Conservation (phyloP, 2,888 invertebrate genomes). For the Archaeoteleia sp. region DNA sequence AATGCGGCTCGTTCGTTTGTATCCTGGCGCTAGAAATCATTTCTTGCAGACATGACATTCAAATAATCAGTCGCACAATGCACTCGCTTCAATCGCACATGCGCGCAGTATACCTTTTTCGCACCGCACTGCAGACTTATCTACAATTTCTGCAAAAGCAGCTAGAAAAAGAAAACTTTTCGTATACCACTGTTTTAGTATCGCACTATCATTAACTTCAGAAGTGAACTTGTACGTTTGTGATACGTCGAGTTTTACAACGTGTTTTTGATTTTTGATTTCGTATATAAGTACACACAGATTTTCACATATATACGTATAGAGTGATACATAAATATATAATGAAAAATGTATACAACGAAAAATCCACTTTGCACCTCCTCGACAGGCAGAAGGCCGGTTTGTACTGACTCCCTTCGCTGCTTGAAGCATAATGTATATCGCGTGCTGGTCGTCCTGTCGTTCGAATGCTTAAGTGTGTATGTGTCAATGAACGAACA, state of each 20-base stretch:
- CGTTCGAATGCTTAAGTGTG: conserved; percentile 41
- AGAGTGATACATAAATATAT: too few species aligned
- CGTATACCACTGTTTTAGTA: too few species aligned
- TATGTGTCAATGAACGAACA: conserved; percentile 34
- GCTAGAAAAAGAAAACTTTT: neutral
- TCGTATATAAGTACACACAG: too few species aligned
- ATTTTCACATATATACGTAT: too few species aligned
- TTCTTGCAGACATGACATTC: conserved; percentile 10
- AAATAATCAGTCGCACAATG: conserved; percentile 14
- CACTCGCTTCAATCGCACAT: conserved; percentile 37
- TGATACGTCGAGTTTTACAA: too few species aligned
- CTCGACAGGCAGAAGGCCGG: conserved; percentile 68
- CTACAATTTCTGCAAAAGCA: neutral
- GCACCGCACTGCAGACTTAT: conserved; percentile 44
- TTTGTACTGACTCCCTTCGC: conserved; percentile 70
- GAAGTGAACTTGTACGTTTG: too few species aligned
- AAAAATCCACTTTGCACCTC: conserved; percentile 35
- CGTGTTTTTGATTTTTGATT: too few species aligned
- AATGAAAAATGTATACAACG: conserved; percentile 32
- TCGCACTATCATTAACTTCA: too few species aligned
- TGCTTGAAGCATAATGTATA: conserved; percentile 67
- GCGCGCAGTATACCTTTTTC: conserved; percentile 23
- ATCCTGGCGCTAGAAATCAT: conserved; percentile 33
- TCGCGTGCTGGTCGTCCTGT: conserved; percentile 53
- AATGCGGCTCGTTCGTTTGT: conserved; percentile 20